These are phyloP conservation scores for Lysiphlebus fabarum DNA, from an alignment of 1,140 invertebrate genomes.

Conservation along the genomic window DNA sequence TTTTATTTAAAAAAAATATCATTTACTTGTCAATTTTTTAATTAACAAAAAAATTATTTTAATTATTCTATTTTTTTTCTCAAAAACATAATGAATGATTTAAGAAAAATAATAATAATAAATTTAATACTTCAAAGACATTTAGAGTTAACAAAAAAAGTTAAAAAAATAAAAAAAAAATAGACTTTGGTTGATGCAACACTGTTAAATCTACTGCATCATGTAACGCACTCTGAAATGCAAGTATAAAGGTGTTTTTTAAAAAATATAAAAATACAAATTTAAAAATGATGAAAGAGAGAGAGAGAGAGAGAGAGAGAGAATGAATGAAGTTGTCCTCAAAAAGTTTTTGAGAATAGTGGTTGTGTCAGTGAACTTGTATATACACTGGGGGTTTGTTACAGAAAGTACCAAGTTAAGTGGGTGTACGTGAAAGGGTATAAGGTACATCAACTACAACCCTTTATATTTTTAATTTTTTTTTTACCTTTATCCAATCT, in stretches of 20 bases:
- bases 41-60: too few relatives aligned
- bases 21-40: too few relatives aligned
- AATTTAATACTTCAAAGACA: too few relatives aligned
- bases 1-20: too few relatives aligned
- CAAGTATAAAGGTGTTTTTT: neutral
- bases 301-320: neutral
- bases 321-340: neutral
- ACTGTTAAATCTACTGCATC: conserved; percentile 13
- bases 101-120: too few relatives aligned
- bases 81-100: too few relatives aligned
- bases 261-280: neutral
- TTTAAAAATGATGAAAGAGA: conserved; percentile 4
- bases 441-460: conserved; percentile 13
- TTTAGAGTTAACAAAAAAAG: neutral
- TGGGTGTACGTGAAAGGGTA: conserved; percentile 1
- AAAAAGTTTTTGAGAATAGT: conserved; percentile 1
- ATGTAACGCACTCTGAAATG: conserved; percentile 3
- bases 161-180: neutral
- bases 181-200: conserved; percentile 16
- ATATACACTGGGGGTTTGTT: neutral
- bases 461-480: neutral
- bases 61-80: too few relatives aligned
- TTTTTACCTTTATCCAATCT: neutral
- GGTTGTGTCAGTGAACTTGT: conserved; percentile 18
- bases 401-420: conserved; percentile 19